Percentiles rank a stretch among this genome's conserved stretches.
Conservation (phyloP, 1,140 invertebrate species). For the Cydia strobilella region DNA sequence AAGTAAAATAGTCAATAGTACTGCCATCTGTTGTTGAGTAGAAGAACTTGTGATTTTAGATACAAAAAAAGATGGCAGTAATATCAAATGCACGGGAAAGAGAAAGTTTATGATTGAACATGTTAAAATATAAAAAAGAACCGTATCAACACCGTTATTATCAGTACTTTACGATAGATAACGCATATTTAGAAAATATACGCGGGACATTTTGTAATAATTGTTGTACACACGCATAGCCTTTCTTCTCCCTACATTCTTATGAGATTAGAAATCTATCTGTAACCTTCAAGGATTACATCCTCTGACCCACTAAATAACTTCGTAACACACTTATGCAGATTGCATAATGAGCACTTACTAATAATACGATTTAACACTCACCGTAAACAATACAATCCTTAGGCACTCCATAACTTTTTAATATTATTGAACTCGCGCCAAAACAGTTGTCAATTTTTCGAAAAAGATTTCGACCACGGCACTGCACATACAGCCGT, state of each 20-base stretch:
- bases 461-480: neutral
- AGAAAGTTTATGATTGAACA: constrained; percentile 6
- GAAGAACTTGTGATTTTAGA: neutral
- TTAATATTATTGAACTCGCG: neutral
- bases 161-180: neutral
- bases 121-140: neutral
- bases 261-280: constrained; percentile 16
- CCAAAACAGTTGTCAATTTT: constrained; percentile 3
- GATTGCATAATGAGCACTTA: neutral
- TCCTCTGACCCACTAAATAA: constrained; percentile 21
- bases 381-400: constrained; percentile 17
- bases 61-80: neutral
- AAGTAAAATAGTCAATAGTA: neutral
- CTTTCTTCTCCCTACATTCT: neutral
- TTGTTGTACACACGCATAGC: neutral
- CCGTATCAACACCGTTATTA: neutral
- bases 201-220: no score
- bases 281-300: constrained; percentile 23
- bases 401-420: constrained; percentile 8
- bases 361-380: neutral
- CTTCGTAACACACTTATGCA: constrained; percentile 18
- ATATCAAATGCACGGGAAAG: neutral
- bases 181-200: neutral
- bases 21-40: constrained; percentile 19
- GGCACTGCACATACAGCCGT: neutral